Base-by-base conservation (phyloP, 2,888 invertebrate genomes). In the Criorhina ranunculi region DNA sequence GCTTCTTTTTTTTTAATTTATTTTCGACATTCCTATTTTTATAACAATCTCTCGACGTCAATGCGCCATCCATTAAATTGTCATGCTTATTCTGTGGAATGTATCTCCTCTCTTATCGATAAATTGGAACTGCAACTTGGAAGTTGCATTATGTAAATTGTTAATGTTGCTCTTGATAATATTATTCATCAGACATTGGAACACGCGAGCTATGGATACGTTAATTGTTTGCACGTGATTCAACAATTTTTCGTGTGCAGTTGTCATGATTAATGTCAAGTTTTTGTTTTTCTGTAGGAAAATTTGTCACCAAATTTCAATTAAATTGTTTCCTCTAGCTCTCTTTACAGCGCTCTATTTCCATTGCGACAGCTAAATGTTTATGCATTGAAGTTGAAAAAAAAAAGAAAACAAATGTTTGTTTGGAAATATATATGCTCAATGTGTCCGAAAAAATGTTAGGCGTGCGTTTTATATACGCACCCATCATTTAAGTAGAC, bases 1-100 rank as follows among this genome's bases (percentile, higher is more conserved):
- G 11, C 42, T 44, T 42, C 4, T 60, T 64, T 7, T 60, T 62
- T 29, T 46, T 5, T 15, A 24, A 44, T 55, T 69, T 69, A 69
- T 69, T 69, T 69, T 44, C 8, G 55, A 55, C 55, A 24, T 69
- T 53, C 12, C 67, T 67, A 67, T 67, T 67, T 42, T 31, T 67
- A 67, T 11, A 29, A 35, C 8, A 53, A 42, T 31, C 40, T 31
- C 31, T 40, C 15, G 15, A 31, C 51, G 31, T 15, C 53, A 53
- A 53, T 31, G 44, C 59, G 40, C n/a, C n/a, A 7, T 12, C 31
- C 11, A 44, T 42, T 19, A 44, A 17, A 60, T 60, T 17, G 9
- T 31, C 12, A 29, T 19, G 8, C 40, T 24, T 3, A 24, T n/a
- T 33, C 8, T 53, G 15, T 35, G 35, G 1, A 35, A 17, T 40